Evolutionary conservation across 2,797 vertebrate genomes (phyloP).

Genomic region (Rhynchonycteris naso): DNA sequence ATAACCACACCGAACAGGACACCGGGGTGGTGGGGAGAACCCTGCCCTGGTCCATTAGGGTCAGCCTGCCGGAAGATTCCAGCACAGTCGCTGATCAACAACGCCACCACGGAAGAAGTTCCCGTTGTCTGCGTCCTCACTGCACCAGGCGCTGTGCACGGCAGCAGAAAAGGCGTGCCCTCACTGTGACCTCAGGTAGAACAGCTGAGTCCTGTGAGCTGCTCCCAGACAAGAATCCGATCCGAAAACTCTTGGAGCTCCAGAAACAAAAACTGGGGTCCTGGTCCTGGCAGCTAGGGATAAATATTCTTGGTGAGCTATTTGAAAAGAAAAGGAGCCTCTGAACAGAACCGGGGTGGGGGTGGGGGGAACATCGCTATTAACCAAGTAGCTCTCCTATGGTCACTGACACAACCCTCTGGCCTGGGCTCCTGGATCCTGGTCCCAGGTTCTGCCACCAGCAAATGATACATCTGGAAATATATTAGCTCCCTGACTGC

Average conservation of each 20-base stretch:
- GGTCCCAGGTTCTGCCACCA: neutral
- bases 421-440: neutral
- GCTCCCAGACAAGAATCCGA: neutral
- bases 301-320: neutral
- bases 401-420: neutral
- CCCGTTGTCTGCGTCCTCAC: neutral
- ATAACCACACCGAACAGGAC: neutral
- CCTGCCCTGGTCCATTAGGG: neutral
- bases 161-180: neutral
- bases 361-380: accelerated
- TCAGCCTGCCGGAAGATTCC: neutral
- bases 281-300: neutral
- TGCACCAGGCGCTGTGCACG: neutral
- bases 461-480: neutral
- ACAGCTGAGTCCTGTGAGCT: neutral
- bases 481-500: neutral
- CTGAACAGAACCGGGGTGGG: neutral
- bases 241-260: neutral
- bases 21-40: neutral
- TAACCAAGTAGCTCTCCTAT: neutral
- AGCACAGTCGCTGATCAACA: neutral
- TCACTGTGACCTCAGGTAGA: neutral
- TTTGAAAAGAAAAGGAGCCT: neutral
- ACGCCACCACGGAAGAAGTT: accelerated
- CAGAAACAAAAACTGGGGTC: neutral